A percentile compares a stretch with the other conserved stretches of the same genome.
Conservation (phyloP, 2,113 vertebrate genomes). For the Mormoops blainvillei region DNA sequence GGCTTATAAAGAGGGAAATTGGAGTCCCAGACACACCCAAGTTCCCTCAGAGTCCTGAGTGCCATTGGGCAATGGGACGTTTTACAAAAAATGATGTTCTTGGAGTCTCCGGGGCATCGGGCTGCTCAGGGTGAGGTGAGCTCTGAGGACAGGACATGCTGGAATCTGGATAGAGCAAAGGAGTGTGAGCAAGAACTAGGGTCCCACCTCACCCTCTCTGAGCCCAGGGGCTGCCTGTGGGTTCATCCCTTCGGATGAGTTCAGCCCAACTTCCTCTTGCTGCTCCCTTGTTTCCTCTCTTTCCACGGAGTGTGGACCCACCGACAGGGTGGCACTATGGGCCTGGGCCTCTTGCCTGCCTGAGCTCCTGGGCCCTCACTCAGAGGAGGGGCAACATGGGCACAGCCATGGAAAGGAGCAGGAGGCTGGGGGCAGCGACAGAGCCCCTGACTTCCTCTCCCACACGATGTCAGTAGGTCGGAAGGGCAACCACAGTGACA, state of each 20-base stretch:
- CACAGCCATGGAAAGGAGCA: not conserved
- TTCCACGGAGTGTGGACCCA: accelerated
- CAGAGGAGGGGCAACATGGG: not conserved
- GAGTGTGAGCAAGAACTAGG: accelerated
- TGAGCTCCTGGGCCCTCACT: not conserved
- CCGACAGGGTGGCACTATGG: not conserved
- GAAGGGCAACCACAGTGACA: not conserved
- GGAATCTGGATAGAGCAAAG: not conserved
- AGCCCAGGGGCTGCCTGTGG: not conserved
- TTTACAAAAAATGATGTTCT: not conserved
- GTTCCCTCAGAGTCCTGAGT: not conserved
- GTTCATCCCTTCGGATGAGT: not conserved
- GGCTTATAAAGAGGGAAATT: not conserved
- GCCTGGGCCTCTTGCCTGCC: not conserved
- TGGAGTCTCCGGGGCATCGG: not conserved
- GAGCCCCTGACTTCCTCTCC: not conserved
- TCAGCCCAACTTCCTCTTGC: not conserved
- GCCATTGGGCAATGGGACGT: not conserved
- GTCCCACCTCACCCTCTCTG: not conserved
- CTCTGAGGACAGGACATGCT: not conserved
- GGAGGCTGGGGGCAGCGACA: not conserved
- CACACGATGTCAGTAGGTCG: accelerated
- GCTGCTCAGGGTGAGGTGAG: not conserved
- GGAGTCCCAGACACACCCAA: not conserved
- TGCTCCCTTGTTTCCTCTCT: too few species aligned